Evolutionary conservation across 2,888 invertebrate species (phyloP), one percentile per base, ranked within the genome.

Genomic region (Allophyes oxyacanthae): DNA sequence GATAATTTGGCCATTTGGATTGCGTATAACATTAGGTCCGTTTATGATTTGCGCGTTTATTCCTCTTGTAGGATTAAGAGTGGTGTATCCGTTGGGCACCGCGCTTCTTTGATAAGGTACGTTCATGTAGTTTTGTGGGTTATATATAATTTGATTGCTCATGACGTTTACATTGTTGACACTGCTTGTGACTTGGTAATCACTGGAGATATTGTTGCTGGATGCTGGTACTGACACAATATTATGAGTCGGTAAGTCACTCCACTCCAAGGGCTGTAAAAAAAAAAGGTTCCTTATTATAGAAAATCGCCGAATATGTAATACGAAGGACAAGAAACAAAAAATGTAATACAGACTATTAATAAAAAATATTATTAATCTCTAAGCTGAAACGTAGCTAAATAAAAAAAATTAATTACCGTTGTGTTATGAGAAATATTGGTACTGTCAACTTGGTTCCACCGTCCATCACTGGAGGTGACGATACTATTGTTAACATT

Each of bases 191-290:
- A 57, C 45, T 48, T 65, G 37, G 20, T 56, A 74, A 13, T 62
- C 53, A 53, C 58, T 57, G 37, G 66, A 38, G 37, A 62, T 32
- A 49, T 40, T 53, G 53, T 46, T 70, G 41, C 58, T 56, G 26
- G 66, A 32, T 14, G 61, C 63, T 43, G 50, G 58, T 20, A 41
- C 38, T 36, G 73, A 56, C 14, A 50, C 56, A 14, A 72, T 51
- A 15, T 42, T 63, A 26, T 73, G 76, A 37, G 25, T 36, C 8
- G 34, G 70, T 1, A 74, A 26, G 9, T 73, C 72, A 15, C 37
- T 72, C 85, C 86, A 85, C 49, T 74, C 71, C 20, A 53, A 11
- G 10, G 59, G 60, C 86, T 86, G 78, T 40, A 77, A 80, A 43
- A 64, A 1, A 59, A 15, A 67, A 60, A 57, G 4, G 49, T 62